Evolutionary conservation across 1,140 invertebrate genomes (phyloP).

Genomic region (Potamilus streckersoni): DNA sequence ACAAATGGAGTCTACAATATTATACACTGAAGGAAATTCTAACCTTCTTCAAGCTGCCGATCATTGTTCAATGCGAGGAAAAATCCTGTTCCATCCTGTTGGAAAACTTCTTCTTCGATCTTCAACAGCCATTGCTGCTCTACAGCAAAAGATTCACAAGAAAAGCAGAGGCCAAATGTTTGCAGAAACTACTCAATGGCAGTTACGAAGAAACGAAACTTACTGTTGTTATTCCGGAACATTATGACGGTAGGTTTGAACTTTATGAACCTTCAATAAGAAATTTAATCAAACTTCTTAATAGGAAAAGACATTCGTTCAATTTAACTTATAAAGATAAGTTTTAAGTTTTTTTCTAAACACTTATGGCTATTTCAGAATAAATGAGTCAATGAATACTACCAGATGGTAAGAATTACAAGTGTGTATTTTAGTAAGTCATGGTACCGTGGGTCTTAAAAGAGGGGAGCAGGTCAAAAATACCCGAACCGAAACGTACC

Average conservation of each 20-base stretch:
- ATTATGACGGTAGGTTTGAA: slow-evolving; percentile 21
- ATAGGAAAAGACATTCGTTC: too few species aligned
- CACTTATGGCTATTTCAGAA: too few species aligned
- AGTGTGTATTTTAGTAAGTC: too few species aligned
- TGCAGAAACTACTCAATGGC: slow-evolving; percentile 13
- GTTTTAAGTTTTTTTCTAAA: too few species aligned
- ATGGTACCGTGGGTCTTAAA: too few species aligned
- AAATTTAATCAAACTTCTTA: too few species aligned
- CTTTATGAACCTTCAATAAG: too few species aligned
- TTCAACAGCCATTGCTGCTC: slow-evolving; percentile 21
- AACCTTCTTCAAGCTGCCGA: slow-evolving; percentile 41
- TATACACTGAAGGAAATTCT: slow-evolving; percentile 43
- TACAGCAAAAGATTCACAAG: slow-evolving; percentile 17
- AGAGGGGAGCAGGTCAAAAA: too few species aligned
- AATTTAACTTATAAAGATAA: too few species aligned
- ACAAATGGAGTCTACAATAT: slow-evolving; percentile 47
- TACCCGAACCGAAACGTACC: too few species aligned
- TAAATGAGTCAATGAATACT: too few species aligned
- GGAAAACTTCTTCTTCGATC: slow-evolving; percentile 31
- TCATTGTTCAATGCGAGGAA: slow-evolving; percentile 43
- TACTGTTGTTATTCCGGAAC: slow-evolving; percentile 30
- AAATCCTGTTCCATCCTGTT: slow-evolving; percentile 25
- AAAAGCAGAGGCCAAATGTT: slow-evolving; percentile 25
- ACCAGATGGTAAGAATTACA: too few species aligned
- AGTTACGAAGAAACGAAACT: slow-evolving; percentile 22